These are phyloP conservation scores for Prosapia bicincta DNA, from an alignment of 2,888 invertebrate genomes.

Conservation along the genomic window DNA sequence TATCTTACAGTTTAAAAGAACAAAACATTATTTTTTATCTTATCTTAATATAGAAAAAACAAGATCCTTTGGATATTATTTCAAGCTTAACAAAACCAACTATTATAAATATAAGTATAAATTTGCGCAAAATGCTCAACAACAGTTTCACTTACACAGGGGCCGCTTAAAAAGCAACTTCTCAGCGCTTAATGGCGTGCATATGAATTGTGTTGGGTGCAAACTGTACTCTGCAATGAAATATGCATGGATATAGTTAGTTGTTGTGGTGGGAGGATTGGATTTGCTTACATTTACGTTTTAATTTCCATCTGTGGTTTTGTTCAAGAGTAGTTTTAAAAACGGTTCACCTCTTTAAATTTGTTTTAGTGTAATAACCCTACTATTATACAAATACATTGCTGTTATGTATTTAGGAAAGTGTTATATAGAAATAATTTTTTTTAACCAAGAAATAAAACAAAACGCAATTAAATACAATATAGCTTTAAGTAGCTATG, in stretches of 20 bases:
- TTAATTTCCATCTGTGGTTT: neutral
- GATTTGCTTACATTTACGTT: neutral
- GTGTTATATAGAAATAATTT: too few species aligned
- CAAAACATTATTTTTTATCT: too few species aligned
- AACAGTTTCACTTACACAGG: neutral
- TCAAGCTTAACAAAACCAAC: too few species aligned
- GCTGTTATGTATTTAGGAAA: too few species aligned
- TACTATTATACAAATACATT: too few species aligned
- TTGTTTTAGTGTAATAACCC: neutral
- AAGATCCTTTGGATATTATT: too few species aligned
- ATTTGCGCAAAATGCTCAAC: neutral
- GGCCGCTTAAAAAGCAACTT: neutral
- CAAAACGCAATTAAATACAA: too few species aligned
- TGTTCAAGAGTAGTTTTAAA: neutral
- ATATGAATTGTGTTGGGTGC: neutral
- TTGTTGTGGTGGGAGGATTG: neutral
- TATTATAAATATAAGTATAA: too few species aligned
- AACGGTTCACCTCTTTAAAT: neutral
- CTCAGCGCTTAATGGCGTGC: neutral
- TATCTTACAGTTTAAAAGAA: too few species aligned
- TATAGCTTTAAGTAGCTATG: too few species aligned
- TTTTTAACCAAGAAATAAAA: too few species aligned
- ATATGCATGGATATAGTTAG: neutral
- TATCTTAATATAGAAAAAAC: too few species aligned
- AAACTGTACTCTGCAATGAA: neutral